Base-by-base conservation (phyloP, 2,888 invertebrate species). In the Carabus problematicus region DNA sequence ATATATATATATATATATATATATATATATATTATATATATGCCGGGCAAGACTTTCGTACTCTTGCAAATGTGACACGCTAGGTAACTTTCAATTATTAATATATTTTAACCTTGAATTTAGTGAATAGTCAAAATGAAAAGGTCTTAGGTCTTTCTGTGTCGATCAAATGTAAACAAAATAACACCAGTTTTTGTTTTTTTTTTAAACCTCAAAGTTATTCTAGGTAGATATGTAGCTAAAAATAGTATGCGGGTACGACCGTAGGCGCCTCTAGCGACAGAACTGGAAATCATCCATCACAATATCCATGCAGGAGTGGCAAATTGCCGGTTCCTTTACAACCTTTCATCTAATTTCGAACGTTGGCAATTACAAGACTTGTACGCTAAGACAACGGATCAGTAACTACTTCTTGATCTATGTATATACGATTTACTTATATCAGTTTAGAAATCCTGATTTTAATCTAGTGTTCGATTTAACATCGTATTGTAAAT, bases 1-100 rank as follows among this genome's bases (percentile, higher is more conserved):
- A 45, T 45, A 45, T 45, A 62, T 14, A 66, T 58, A 66, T 39
- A 67, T 1, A 16, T 11, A 16, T 45, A 45, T 45, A 45, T 45
- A 45, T 45, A 45, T 6, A 45, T 45, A 45, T 6, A 45, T 45
- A 7, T 45, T 45, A 45, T 45, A 45, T 45, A 6, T 29, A 11
- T 52, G 16, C 7, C 18, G 39, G 39, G 56, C 29, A 3, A 29
- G 39, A 63, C 67, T 66, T 66, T 58, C 66, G 12, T 66, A 47
- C 40, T 49, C 63, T 56, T 67, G 67, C 67, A 54, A 67, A 60
- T 67, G 54, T 67, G 67, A 67, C 67, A 67, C 60, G 60, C 59
- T 60, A 60, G 52, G 40, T 59, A 47, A 54, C 52, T 60, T 49
- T 67, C 54, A 55, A 60, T 60, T 67, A 67, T 52, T 67, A 59